Percentiles rank a stretch among this genome's conserved stretches.
Conservation (phyloP, 2,888 invertebrate genomes). For the Himalopsyche tibetana region DNA sequence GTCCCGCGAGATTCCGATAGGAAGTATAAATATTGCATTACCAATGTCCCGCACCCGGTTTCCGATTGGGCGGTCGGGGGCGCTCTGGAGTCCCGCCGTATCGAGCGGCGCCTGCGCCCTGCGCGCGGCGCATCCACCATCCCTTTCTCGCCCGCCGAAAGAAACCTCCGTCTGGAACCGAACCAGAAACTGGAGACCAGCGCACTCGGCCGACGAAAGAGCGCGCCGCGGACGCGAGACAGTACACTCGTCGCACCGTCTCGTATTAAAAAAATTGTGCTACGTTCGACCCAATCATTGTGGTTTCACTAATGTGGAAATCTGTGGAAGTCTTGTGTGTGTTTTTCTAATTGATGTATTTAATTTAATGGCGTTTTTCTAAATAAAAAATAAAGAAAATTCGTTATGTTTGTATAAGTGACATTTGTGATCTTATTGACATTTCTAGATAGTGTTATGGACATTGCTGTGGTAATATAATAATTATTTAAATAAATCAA, state of each 20-base stretch:
- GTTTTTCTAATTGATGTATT: too few species aligned
- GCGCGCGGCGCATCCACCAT: conserved; percentile 38
- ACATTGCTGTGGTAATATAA: too few species aligned
- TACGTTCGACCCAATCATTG: neutral
- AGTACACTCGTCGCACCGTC: neutral
- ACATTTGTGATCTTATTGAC: too few species aligned
- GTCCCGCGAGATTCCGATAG: conserved; percentile 46
- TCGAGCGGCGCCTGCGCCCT: conserved; percentile 61
- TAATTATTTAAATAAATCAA: too few species aligned
- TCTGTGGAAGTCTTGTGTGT: too few species aligned
- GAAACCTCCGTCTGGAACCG: conserved; percentile 15
- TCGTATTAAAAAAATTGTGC: neutral
- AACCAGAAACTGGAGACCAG: conserved; percentile 35
- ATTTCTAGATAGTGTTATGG: too few species aligned
- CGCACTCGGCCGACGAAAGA: conserved; percentile 32
- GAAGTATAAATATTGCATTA: conserved; percentile 23
- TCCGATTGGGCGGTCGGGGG: conserved; percentile 36
- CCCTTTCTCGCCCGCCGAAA: neutral
- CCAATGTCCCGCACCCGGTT: conserved; percentile 24
- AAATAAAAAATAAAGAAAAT: too few species aligned
- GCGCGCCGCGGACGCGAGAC: conserved; percentile 17
- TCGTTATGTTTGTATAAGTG: too few species aligned
- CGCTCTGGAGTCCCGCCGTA: conserved; percentile 46
- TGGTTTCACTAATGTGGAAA: too few species aligned
- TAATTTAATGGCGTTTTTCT: too few species aligned